Conservation (phyloP, 2,888 invertebrate genomes). For the Formica aserva region DNA sequence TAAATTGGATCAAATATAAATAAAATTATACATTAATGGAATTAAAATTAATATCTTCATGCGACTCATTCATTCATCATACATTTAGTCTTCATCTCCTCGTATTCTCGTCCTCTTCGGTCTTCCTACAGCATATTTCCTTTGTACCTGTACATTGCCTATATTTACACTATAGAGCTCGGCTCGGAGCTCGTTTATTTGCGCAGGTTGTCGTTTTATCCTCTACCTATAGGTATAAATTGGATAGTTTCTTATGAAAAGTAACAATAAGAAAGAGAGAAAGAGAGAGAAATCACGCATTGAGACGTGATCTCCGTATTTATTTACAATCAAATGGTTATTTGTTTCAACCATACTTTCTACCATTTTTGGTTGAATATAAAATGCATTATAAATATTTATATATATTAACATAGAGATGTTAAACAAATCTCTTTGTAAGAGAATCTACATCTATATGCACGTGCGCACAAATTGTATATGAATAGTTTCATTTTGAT, state of each 20-base stretch:
- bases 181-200: slow-evolving; percentile 53
- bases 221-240: slow-evolving; percentile 66
- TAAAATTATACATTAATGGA: slow-evolving; percentile 57
- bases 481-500: background rate
- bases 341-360: slow-evolving; percentile 48
- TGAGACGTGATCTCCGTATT: slow-evolving; percentile 58
- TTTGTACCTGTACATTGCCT: slow-evolving; percentile 53
- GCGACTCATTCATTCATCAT: slow-evolving; percentile 63
- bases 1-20: slow-evolving; percentile 67
- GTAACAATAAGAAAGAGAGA: slow-evolving; percentile 51
- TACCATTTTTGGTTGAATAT: slow-evolving; percentile 56
- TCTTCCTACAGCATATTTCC: slow-evolving; percentile 64
- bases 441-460: slow-evolving; percentile 18
- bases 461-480: slow-evolving; percentile 23
- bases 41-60: slow-evolving; percentile 59
- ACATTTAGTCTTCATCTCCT: slow-evolving; percentile 63
- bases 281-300: slow-evolving; percentile 43
- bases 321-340: slow-evolving; percentile 72
- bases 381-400: slow-evolving; percentile 55
- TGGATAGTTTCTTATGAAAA: slow-evolving; percentile 61
- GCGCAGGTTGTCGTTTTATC: slow-evolving; percentile 37
- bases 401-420: slow-evolving; percentile 52
- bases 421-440: slow-evolving; percentile 8
- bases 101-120: slow-evolving; percentile 63
- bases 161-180: slow-evolving; percentile 75